phyloP scores from a whole-genome alignment of 1,140 invertebrate genomes.

The Bombus huntii region DNA sequence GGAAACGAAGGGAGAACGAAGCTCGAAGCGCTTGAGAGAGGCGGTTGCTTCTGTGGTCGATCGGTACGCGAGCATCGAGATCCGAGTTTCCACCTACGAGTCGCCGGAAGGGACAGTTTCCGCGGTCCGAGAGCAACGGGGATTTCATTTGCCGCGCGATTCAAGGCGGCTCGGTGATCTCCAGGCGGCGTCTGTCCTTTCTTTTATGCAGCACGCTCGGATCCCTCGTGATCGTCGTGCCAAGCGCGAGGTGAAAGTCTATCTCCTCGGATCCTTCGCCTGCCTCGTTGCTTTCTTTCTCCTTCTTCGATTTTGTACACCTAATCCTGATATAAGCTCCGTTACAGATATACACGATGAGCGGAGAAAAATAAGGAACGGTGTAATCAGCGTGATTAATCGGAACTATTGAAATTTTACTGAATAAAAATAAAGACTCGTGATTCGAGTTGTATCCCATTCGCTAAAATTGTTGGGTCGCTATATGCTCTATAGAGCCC shows the following conservation, averaged over 20 bases:
- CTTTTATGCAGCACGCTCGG: conserved; percentile 51
- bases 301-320: background rate
- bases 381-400: background rate
- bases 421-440: background rate
- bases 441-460: background rate
- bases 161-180: conserved; percentile 38
- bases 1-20: background rate
- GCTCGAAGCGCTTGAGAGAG: background rate
- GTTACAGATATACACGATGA: background rate
- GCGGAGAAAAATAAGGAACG: background rate
- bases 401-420: background rate
- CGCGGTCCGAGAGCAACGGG: conserved; percentile 34
- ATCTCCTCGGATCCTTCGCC: conserved; percentile 26
- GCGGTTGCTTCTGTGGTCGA: conserved; percentile 60
- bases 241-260: conserved; percentile 64
- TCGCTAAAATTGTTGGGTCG: background rate
- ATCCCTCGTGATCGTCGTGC: conserved; percentile 63
- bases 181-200: conserved; percentile 42
- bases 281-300: background rate
- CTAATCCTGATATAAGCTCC: background rate
- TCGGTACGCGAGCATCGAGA: conserved; percentile 52
- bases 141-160: conserved; percentile 60
- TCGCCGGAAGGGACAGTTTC: conserved; percentile 64
- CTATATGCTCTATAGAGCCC: too few species aligned
- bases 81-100: conserved; percentile 63